These are phyloP conservation scores for Selene dorsalis DNA, from an alignment of 2,797 vertebrate genomes.

Conservation along the genomic window DNA sequence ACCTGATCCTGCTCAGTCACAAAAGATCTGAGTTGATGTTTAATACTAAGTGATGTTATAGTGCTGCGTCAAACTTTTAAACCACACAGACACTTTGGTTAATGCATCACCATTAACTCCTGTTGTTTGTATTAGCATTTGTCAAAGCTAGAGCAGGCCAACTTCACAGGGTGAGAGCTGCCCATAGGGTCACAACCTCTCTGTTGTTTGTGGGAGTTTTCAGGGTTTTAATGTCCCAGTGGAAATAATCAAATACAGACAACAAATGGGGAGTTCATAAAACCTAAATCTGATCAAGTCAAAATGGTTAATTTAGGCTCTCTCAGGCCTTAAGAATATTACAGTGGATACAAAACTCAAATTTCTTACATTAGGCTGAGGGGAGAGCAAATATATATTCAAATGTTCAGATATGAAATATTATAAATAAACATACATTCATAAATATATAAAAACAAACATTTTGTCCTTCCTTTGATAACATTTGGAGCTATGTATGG, in stretches of 20 bases:
- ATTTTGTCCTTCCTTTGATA: not conserved
- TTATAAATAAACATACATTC: too few species aligned
- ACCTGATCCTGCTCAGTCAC: conserved; percentile 47
- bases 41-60: conserved; percentile 12
- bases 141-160: not conserved
- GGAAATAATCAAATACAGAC: not conserved
- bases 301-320: not conserved
- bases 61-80: conserved; percentile 11
- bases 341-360: not conserved
- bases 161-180: not conserved
- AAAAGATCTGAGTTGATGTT: conserved; percentile 6
- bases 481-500: too few species aligned
- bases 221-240: not conserved
- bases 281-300: not conserved
- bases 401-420: not conserved
- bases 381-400: not conserved
- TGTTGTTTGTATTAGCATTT: not conserved
- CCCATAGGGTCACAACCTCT: not conserved
- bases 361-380: not conserved
- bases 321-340: not conserved
- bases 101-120: not conserved
- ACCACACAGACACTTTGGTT: not conserved
- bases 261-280: not conserved
- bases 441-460: too few species aligned
- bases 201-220: not conserved